Conservation (phyloP, 2,113 vertebrate species). For the Ranitomeya variabilis region DNA sequence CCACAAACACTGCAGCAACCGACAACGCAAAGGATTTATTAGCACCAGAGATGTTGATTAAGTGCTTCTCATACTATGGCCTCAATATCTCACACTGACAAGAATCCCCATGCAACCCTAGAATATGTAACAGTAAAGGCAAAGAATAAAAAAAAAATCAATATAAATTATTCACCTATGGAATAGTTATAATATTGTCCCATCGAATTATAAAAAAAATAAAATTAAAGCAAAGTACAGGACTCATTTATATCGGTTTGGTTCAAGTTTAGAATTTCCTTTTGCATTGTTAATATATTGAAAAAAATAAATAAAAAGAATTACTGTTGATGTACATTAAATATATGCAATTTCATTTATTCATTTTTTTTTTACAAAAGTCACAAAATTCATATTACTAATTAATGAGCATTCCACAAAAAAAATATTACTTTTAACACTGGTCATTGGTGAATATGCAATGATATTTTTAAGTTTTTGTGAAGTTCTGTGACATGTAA, state of each 20-base stretch:
- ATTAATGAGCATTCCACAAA: not conserved
- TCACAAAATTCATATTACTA: not conserved
- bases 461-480: not conserved
- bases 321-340: not conserved
- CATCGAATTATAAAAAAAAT: not conserved
- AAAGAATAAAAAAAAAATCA: slow-evolving; percentile 20
- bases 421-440: not conserved
- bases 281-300: not conserved
- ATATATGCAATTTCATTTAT: not conserved
- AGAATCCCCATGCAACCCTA: slow-evolving; percentile 54
- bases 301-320: not conserved
- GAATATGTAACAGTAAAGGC: not conserved
- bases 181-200: not conserved
- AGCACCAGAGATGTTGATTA: slow-evolving; percentile 44
- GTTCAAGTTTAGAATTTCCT: not conserved
- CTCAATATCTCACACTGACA: slow-evolving; percentile 33
- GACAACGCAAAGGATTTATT: slow-evolving; percentile 52
- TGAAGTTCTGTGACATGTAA: not conserved
- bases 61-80: slow-evolving; percentile 43
- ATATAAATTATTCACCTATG: not conserved
- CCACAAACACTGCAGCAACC: slow-evolving; percentile 38
- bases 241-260: not conserved
- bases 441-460: not conserved
- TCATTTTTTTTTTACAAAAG: not conserved
- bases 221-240: not conserved